Evolutionary conservation across 2,797 vertebrate genomes (phyloP).

Genomic region (Catamblyrhynchus diadema): DNA sequence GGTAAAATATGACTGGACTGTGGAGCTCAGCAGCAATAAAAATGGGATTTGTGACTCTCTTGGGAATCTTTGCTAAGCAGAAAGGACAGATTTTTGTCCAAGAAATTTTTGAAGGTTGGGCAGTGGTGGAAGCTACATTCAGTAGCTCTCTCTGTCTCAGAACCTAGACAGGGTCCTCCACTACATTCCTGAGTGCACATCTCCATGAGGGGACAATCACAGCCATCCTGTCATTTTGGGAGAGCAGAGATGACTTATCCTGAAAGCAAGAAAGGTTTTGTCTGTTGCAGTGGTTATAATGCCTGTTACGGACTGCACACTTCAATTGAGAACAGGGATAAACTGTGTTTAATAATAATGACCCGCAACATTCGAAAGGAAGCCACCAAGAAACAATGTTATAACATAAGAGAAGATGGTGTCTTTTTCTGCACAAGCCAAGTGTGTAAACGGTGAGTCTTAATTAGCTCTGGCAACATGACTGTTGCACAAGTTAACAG

Average conservation of each 20-base stretch:
- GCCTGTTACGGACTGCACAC: rapidly evolving
- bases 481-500: constrained; percentile 9
- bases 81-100: not conserved
- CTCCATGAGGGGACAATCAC: not conserved
- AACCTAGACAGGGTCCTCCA: not conserved
- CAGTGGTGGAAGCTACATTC: not conserved
- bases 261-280: not conserved
- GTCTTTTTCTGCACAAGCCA: not conserved
- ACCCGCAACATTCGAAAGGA: not conserved
- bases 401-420: not conserved
- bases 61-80: not conserved
- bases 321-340: not conserved
- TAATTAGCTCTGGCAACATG: constrained; percentile 8
- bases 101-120: not conserved
- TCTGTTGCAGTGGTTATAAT: not conserved
- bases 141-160: not conserved
- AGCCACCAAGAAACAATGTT: not conserved
- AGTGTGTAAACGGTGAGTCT: not conserved
- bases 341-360: not conserved
- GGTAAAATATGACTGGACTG: not conserved
- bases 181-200: not conserved
- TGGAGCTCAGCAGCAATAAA: not conserved
- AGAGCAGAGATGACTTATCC: not conserved
- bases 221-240: not conserved
- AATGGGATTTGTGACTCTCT: not conserved